Evolutionary conservation across 64 coral and sea anemone species (phyloP).

Genomic region (Stichodactyla helianthus): DNA sequence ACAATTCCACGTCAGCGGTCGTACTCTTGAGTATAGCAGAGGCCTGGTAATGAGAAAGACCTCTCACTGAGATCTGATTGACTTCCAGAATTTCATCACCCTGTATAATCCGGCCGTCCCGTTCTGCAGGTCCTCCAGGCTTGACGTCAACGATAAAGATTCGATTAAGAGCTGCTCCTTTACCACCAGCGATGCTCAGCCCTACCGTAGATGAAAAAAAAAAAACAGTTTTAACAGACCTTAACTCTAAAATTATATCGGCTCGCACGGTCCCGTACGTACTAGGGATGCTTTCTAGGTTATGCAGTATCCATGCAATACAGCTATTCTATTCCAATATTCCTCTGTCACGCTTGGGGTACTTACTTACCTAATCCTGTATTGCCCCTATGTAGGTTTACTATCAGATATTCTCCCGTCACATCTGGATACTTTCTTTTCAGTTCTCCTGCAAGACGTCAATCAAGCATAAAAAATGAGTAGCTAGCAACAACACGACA

Average conservation of each 20-base stretch:
- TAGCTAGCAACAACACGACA: background rate
- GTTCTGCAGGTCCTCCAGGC: slow-evolving; percentile 76
- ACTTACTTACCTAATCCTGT: slow-evolving; percentile 73
- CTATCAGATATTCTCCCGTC: slow-evolving; percentile 50
- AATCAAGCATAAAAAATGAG: background rate
- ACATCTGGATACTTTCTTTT: slow-evolving; percentile 70
- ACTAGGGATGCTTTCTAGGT: too few relatives aligned
- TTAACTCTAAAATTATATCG: too few relatives aligned
- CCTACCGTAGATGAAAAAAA: background rate
- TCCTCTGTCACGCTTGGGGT: background rate
- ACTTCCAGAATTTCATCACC: slow-evolving; percentile 95
- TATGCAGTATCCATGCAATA: too few relatives aligned
- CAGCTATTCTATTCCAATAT: background rate
- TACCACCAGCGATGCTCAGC: slow-evolving; percentile 93
- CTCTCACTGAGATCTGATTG: slow-evolving; percentile 79
- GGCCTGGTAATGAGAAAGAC: slow-evolving; percentile 87
- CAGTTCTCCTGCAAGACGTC: slow-evolving; percentile 16
- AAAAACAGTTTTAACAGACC: background rate
- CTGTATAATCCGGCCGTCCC: slow-evolving; percentile 84
- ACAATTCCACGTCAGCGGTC: slow-evolving; percentile 60
- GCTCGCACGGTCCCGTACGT: background rate
- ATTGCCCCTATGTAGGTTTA: slow-evolving; percentile 48
- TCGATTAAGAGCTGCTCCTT: slow-evolving; percentile 80
- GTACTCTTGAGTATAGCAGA: slow-evolving; percentile 92
- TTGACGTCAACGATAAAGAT: slow-evolving; percentile 99